These are phyloP conservation scores for Pogonus chalceus DNA, from an alignment of 1,140 invertebrate species.

Conservation along the genomic window DNA sequence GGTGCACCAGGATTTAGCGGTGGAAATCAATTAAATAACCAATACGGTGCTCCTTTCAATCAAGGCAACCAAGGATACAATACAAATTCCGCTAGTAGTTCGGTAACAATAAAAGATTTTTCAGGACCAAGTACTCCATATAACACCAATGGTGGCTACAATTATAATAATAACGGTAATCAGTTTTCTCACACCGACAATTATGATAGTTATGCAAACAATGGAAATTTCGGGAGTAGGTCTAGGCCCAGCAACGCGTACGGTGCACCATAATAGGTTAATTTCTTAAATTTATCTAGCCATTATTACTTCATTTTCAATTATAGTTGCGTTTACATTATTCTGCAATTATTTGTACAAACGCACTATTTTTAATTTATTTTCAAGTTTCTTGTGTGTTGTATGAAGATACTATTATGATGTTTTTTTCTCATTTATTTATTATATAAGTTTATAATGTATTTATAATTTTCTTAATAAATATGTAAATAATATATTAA, in stretches of 20 bases:
- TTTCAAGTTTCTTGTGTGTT: no score
- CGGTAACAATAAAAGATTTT: constrained; percentile 16
- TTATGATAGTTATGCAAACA: constrained; percentile 15
- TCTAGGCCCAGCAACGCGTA: constrained; percentile 12
- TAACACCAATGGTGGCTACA: constrained; percentile 1
- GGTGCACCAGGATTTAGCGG: constrained; percentile 1
- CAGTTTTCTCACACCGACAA: background rate
- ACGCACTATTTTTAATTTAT: background rate
- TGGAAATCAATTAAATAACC: constrained; percentile 9
- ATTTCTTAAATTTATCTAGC: no score
- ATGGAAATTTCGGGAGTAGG: constrained; percentile 14
- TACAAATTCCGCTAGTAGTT: constrained; percentile 12
- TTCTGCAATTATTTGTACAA: background rate
- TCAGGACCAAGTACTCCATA: constrained; percentile 1
- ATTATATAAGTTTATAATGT: no score
- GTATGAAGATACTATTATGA: no score
- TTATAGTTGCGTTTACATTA: background rate
- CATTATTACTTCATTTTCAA: no score
- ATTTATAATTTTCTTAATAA: no score
- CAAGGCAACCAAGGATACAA: constrained; percentile 13
- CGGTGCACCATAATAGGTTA: constrained; percentile 15
- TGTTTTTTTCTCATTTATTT: no score
- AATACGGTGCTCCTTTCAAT: constrained; percentile 21
- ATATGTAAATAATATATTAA: no score
- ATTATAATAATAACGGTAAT: background rate